phyloP scores from a whole-genome alignment of 2,797 vertebrate genomes.

The Sebastes nivosus region DNA sequence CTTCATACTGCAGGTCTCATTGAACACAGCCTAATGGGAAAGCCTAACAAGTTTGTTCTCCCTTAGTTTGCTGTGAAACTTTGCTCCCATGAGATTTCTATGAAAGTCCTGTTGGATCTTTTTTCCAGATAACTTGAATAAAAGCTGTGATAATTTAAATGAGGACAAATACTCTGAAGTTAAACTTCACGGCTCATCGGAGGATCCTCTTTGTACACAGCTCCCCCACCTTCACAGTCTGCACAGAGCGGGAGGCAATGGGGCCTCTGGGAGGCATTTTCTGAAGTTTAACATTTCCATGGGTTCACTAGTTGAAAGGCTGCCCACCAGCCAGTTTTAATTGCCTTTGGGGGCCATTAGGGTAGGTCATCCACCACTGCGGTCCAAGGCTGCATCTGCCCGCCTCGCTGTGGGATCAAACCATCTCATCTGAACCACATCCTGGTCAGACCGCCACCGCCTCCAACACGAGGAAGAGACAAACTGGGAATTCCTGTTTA shows the following conservation, averaged over 20 bases:
- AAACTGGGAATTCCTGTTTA: not conserved
- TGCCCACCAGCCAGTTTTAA: slow-evolving; percentile 32
- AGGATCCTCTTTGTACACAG: slow-evolving; percentile 10
- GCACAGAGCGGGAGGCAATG: slow-evolving; percentile 7
- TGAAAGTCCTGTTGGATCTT: not conserved
- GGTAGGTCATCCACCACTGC: not conserved
- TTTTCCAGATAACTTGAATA: not conserved
- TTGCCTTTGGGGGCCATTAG: slow-evolving; percentile 24
- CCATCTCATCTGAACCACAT: not conserved
- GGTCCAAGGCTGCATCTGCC: not conserved
- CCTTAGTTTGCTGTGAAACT: slow-evolving; percentile 1
- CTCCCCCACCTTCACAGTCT: slow-evolving; percentile 19
- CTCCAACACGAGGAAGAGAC: not conserved
- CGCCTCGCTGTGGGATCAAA: not conserved
- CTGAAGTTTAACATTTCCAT: slow-evolving; percentile 41
- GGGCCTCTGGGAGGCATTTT: slow-evolving; percentile 36
- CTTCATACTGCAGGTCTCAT: not conserved
- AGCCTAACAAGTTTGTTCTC: not conserved
- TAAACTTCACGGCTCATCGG: slow-evolving; percentile 3
- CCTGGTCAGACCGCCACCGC: not conserved
- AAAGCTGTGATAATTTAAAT: slow-evolving; percentile 12
- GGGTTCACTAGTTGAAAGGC: slow-evolving; percentile 35
- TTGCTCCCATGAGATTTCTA: not conserved
- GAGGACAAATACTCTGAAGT: slow-evolving; percentile 22
- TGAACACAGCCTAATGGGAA: not conserved